These are phyloP conservation scores for Drosophila grimshawi DNA, from an alignment of 1,140 invertebrate genomes.

Conservation along the genomic window DNA sequence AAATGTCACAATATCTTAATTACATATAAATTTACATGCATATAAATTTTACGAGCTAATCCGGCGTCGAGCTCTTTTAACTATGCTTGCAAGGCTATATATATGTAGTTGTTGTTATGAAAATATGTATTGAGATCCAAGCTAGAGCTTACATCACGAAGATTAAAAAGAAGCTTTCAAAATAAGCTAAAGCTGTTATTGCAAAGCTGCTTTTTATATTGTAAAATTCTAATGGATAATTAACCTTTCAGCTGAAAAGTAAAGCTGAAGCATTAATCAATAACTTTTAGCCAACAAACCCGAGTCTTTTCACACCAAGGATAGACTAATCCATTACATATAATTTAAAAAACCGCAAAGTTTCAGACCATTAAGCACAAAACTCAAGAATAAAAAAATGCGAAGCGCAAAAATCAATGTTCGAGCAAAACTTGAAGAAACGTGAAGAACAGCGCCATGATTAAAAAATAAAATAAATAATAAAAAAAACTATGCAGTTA, in stretches of 20 bases:
- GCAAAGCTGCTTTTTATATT: background rate
- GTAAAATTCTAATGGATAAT: background rate
- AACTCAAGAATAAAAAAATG: slow-evolving; percentile 24
- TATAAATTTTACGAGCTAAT: no score
- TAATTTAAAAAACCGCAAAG: slow-evolving; percentile 41
- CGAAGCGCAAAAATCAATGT: slow-evolving; percentile 13
- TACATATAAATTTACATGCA: no score
- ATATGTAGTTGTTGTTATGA: no score
- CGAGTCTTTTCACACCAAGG: slow-evolving; percentile 18
- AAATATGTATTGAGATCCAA: no score
- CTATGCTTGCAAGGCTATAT: no score
- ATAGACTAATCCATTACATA: slow-evolving; percentile 55
- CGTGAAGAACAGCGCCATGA: slow-evolving; percentile 48
- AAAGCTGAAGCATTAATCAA: slow-evolving; percentile 1
- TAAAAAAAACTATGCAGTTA: slow-evolving; percentile 49
- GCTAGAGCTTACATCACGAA: background rate
- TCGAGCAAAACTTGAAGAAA: slow-evolving; percentile 6
- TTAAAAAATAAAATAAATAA: background rate
- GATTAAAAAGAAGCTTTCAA: background rate
- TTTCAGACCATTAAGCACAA: slow-evolving; percentile 25
- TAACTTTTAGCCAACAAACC: slow-evolving; percentile 1
- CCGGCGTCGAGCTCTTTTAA: no score
- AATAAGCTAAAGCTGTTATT: no score
- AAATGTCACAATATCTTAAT: background rate
- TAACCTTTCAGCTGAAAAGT: background rate